These are phyloP conservation scores for Aproaerema taeniolella DNA, from an alignment of 2,888 invertebrate genomes.

Conservation along the genomic window DNA sequence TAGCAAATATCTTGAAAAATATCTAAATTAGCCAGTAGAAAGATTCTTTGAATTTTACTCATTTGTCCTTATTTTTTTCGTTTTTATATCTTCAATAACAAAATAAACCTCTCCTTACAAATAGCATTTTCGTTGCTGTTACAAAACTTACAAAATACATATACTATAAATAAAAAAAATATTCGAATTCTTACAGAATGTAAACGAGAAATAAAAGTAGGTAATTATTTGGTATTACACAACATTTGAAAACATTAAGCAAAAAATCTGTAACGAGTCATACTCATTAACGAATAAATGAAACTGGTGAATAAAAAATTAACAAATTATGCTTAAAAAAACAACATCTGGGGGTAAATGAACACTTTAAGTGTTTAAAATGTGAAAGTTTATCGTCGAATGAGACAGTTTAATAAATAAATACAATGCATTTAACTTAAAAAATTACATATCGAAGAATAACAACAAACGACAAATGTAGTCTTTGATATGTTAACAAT, in stretches of 20 bases:
- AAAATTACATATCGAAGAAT: conserved; percentile 39
- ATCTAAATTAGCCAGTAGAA: too few relatives aligned
- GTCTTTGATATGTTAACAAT: conserved; percentile 60
- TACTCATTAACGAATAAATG: conserved; percentile 55
- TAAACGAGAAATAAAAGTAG: conserved; percentile 58
- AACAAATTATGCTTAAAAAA: conserved; percentile 52
- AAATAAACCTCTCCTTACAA: conserved; percentile 26
- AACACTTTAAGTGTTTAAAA: conserved; percentile 67
- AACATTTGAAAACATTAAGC: conserved; percentile 50
- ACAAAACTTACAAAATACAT: conserved; percentile 44
- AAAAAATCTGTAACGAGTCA: conserved; percentile 54
- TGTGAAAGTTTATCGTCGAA: conserved; percentile 50
- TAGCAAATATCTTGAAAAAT: too few relatives aligned
- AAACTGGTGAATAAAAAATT: conserved; percentile 46
- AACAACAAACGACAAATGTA: conserved; percentile 28
- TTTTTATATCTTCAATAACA: too few relatives aligned
- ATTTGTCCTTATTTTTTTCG: not conserved
- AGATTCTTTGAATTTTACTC: too few relatives aligned
- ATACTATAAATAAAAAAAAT: conserved; percentile 40
- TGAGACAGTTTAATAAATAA: conserved; percentile 44
- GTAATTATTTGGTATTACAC: conserved; percentile 72
- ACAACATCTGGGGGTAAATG: conserved; percentile 34
- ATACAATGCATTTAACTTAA: conserved; percentile 25
- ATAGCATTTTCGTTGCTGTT: conserved; percentile 46
- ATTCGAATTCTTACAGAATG: conserved; percentile 59